Evolutionary conservation across 1,140 invertebrate genomes (phyloP).

Genomic region (Conus betulinus): DNA sequence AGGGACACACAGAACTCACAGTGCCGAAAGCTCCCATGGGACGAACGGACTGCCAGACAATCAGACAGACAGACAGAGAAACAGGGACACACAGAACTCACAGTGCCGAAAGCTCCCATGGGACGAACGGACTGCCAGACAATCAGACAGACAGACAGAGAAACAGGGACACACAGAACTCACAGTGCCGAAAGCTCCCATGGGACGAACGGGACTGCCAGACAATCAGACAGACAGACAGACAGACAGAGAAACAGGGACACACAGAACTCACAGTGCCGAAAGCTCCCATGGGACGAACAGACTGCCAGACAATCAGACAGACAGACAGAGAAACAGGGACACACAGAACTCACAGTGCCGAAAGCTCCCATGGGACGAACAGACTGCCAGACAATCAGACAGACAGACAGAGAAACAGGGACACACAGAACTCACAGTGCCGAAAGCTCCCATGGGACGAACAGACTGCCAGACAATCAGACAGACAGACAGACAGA

Average conservation of each 20-base stretch:
- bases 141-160: background rate
- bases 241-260: background rate
- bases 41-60: too few relatives aligned
- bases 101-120: slow-evolving; percentile 74
- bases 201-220: too few relatives aligned
- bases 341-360: slow-evolving; percentile 58
- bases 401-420: background rate
- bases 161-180: slow-evolving; percentile 32
- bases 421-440: slow-evolving; percentile 54
- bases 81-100: slow-evolving; percentile 46
- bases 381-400: too few relatives aligned
- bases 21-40: slow-evolving; percentile 74
- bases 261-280: slow-evolving; percentile 65
- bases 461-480: too few relatives aligned
- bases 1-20: slow-evolving; percentile 52
- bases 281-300: slow-evolving; percentile 69
- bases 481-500: background rate
- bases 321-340: background rate
- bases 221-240: background rate
- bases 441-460: slow-evolving; percentile 74
- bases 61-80: background rate
- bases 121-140: too few relatives aligned
- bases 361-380: slow-evolving; percentile 73
- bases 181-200: slow-evolving; percentile 74
- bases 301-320: too few relatives aligned